Percentiles rank a stretch among this genome's conserved stretches.
Conservation (phyloP, 2,888 invertebrate genomes). For the Actias luna region DNA sequence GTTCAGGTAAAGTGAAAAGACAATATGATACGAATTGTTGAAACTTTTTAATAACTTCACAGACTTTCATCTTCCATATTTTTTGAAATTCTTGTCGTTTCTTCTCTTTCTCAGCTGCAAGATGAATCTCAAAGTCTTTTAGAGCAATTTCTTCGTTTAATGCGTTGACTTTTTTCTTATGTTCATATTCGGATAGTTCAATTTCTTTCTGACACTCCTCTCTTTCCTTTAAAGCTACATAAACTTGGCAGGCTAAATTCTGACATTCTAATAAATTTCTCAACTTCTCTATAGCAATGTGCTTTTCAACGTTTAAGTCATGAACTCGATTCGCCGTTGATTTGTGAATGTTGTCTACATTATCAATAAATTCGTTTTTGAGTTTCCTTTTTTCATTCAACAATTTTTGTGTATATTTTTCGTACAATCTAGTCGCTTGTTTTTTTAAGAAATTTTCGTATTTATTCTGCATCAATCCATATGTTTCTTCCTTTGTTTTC, state of each 20-base stretch:
- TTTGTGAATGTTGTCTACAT: conserved; percentile 41
- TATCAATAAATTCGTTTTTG: conserved; percentile 50
- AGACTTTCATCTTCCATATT: conserved; percentile 66
- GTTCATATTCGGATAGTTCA: conserved; percentile 43
- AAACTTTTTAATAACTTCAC: conserved; percentile 64
- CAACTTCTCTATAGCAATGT: conserved; percentile 59
- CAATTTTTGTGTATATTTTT: conserved; percentile 50
- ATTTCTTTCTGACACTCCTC: conserved; percentile 56
- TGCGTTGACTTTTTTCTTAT: conserved; percentile 51
- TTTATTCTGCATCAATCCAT: conserved; percentile 47
- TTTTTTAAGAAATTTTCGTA: conserved; percentile 48
- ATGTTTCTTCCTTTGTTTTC: conserved; percentile 39
- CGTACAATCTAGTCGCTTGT: conserved; percentile 57
- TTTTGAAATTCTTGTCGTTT: conserved; percentile 46
- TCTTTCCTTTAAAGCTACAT: conserved; percentile 69
- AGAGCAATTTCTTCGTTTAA: conserved; percentile 45
- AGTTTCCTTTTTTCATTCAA: conserved; percentile 43
- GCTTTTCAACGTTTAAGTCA: conserved; percentile 65
- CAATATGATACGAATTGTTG: conserved; percentile 66
- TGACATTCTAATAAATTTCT: conserved; percentile 57
- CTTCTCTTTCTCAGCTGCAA: conserved; percentile 49
- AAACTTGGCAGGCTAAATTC: conserved; percentile 71
- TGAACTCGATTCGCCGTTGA: conserved; percentile 46
- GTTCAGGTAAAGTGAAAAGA: conserved; percentile 59
- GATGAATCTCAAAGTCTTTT: conserved; percentile 54